phyloP scores from a whole-genome alignment of 2,797 vertebrate genomes.

The Pantherophis alleghaniensis region DNA sequence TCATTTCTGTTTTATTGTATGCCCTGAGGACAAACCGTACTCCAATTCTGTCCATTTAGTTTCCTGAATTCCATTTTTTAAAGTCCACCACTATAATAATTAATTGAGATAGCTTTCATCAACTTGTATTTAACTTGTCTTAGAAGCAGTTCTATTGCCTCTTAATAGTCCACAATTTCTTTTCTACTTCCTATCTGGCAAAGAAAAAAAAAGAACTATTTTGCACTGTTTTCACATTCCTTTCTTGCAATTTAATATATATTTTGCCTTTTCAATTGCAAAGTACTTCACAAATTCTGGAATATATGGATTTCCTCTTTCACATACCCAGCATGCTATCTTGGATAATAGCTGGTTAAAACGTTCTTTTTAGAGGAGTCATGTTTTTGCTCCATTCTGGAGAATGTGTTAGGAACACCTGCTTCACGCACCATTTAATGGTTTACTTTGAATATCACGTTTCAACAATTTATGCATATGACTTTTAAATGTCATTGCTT shows the following conservation, averaged over 20 bases:
- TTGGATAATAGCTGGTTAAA: not conserved
- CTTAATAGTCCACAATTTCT: not conserved
- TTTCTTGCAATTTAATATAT: not conserved
- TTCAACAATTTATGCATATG: not conserved
- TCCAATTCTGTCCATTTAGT: not conserved
- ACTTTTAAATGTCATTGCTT: not conserved
- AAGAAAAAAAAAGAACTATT: not conserved
- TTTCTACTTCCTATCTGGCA: not conserved
- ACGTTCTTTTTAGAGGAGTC: not conserved
- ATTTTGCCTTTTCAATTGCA: not conserved
- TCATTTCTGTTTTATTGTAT: not conserved
- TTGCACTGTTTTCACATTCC: not conserved
- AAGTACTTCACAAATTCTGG: not conserved
- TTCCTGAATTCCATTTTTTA: not conserved
- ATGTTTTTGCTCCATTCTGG: not conserved
- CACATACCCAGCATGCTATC: not conserved
- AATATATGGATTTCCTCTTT: not conserved
- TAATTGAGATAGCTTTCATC: not conserved
- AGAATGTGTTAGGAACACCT: not conserved
- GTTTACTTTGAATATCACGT: not conserved
- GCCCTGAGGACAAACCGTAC: not conserved
- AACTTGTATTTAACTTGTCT: not conserved
- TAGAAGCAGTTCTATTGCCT: not conserved
- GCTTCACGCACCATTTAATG: not conserved
- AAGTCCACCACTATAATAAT: not conserved